Base-by-base conservation (phyloP, 1,140 invertebrate genomes). In the Drosophila pseudoananassae region DNA sequence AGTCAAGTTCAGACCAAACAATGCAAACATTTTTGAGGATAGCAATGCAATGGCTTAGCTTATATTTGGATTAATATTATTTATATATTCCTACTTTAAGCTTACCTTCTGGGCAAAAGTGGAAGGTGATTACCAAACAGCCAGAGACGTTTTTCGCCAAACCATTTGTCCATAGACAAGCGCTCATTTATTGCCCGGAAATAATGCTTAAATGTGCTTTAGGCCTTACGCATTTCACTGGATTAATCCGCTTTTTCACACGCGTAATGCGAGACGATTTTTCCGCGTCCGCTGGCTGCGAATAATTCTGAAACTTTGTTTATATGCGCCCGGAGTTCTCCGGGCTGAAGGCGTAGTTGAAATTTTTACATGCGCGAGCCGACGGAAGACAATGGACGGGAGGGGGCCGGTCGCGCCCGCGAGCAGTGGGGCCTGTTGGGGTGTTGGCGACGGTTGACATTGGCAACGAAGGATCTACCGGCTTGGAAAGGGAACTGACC, bases 121-220 rank as follows among this genome's bases (percentile, higher is more conserved):
- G 96, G 96, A 91, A 96, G 93, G 92, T 96, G 96, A 93, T 96
- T 96, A 90, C 96, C 96, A 92, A 97, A 96, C 92, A 97, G 95
- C 96, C 96, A 97, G 90, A 97, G 93, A 93, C 95, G 95, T 92
- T 95, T 95, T 93, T 96, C 96, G 93, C 95, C 95, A 90, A 97
- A 95, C 96, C 96, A 97, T 96, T 95, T 96, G 94, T 97, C 96
- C 96, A 97, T 97, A 91, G 82, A 90, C 77, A 51, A 46, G 63
- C 70, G 55, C 54, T 78, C 25, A 57, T 29, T 49, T 15, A 45
- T 47, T 57, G 15, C 45, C 65, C 1, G 36, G 43, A 6, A 66
- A 47, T 45, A 56, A 52, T 20, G 27, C 31, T 58, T 45, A 27
- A 31, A 45, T 36, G 20, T 14, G n/a, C 31, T 27, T 36, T 76